phyloP scores from a whole-genome alignment of 2,113 vertebrate genomes.

The Azemiops feae region DNA sequence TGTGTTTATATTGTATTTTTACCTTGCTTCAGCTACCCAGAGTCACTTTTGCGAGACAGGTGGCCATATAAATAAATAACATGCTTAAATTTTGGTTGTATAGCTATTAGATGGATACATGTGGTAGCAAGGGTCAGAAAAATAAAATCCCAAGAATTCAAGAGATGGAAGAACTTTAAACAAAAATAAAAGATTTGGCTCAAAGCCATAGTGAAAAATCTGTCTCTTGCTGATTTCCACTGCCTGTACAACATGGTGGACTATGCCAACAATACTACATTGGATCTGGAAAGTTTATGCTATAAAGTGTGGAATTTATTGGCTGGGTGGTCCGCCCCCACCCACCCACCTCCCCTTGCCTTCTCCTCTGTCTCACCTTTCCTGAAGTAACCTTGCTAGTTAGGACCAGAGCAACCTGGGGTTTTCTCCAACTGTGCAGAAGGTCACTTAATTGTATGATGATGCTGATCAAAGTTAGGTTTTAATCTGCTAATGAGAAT shows the following conservation, averaged over 20 bases:
- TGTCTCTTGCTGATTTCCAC: background rate
- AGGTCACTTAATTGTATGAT: background rate
- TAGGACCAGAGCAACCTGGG: rapidly evolving
- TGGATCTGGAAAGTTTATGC: background rate
- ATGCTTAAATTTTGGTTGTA: background rate
- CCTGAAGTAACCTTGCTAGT: background rate
- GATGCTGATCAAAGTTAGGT: rapidly evolving
- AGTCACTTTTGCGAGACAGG: background rate
- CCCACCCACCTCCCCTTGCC: background rate
- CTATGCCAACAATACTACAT: background rate
- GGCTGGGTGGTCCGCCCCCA: background rate
- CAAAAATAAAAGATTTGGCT: background rate
- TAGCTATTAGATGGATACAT: background rate
- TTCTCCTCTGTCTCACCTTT: background rate
- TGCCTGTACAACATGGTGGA: background rate
- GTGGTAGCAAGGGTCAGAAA: background rate
- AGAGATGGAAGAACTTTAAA: background rate
- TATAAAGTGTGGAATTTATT: background rate
- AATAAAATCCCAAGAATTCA: background rate
- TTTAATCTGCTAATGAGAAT: background rate
- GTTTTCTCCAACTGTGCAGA: background rate
- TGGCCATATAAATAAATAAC: background rate
- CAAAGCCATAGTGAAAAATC: background rate
- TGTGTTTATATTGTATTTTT: background rate
- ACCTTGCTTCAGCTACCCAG: background rate